Base-by-base conservation (phyloP, 2,888 invertebrate genomes). In the Ditula angustiorana region DNA sequence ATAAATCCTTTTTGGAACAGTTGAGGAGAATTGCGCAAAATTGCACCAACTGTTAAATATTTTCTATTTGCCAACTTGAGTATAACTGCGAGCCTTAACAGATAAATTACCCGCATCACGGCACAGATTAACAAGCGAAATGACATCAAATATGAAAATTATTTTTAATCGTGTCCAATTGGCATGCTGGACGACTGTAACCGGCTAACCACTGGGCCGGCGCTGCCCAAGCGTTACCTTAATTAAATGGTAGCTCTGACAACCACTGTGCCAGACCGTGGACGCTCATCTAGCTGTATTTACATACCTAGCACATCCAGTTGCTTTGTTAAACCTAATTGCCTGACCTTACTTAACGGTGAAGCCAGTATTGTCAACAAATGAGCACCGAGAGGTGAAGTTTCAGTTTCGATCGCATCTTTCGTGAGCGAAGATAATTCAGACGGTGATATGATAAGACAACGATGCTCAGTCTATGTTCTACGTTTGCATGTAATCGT, bases 91-190 rank as follows among this genome's bases (percentile, higher is more conserved):
- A 59, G 59, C 52, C 65, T 47, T 81, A 82, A 81, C 78, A 80
- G 80, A 79, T 67, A 79, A 86, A 90, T 92, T 90, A 88, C 75
- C 73, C 90, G 91, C 90, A 86, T 83, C 90, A 79, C 76, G 75
- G 85, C 75, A 62, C 75, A 53, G 66, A 44, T 75, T 92, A 92
- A 92, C 82, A 62, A 82, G 81, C 83, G 82, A 87, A 91, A 88
- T 92, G 92, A 92, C 92, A 92, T 87, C 86, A 86, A 88, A 89
- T 88, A 90, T 89, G 90, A 82, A 90, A 92, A 92, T 92, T 91
- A 90, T 87, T 91, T 92, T 91, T 91, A 92, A 92, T 92, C 90
- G 86, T 78, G 71, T 77, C 83, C 90, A 92, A 91, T 92, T 92
- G 90, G 83, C 86, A 84, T 85, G 77, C 79, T 77, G 81, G 80